Base-by-base conservation (phyloP, 2,113 vertebrate species). In the Vidua chalybeata region DNA sequence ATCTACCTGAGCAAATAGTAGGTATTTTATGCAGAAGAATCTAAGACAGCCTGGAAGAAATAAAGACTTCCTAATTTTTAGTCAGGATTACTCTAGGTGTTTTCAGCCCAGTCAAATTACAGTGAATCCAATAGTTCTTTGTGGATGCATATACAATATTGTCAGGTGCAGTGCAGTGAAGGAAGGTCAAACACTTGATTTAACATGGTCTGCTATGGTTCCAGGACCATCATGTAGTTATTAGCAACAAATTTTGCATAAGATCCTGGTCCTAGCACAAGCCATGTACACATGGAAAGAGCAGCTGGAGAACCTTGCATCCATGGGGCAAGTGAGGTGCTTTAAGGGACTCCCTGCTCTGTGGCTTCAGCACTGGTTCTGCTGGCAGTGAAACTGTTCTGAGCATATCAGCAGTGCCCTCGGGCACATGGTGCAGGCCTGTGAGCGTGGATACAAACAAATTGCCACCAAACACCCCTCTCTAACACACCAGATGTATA, bases 361-460 rank as follows among this genome's bases (percentile, higher is more conserved):
- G 8, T 46, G 52, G 22, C 33, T 73, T 46, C 33, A 46, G 24
- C 0, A 0, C 28, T 46, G 37, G 8, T 52, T 41, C 24, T n/a
- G 31, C 24, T 10, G 9, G 37, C 24, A 59, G 37, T 51, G 67
- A 66, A 73, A n/a, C 16, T 58, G 23, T 19, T 66, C 51, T 72
- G 45, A 79, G 28, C 24, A 31, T 3, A 35, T 12, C 45, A 31
- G 23, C 15, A 16, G 17, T 59, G 19, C 20, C 28, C 37, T n/a
- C 0, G 3, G 23, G 51, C 46, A 33, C 28, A 9, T n/a, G 49
- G 15, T 58, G 33, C 58, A 52, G 58, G 37, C 26, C 37, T 54
- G 45, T 6, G 18, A 66, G 46, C 7, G 26, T 30, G 58, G 13
- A 22, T 13, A n/a, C 19, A 13, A 21, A 4, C 20, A 66, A 66